phyloP scores from a whole-genome alignment of 2,888 invertebrate genomes.

The Pristionchus maxplancki region DNA sequence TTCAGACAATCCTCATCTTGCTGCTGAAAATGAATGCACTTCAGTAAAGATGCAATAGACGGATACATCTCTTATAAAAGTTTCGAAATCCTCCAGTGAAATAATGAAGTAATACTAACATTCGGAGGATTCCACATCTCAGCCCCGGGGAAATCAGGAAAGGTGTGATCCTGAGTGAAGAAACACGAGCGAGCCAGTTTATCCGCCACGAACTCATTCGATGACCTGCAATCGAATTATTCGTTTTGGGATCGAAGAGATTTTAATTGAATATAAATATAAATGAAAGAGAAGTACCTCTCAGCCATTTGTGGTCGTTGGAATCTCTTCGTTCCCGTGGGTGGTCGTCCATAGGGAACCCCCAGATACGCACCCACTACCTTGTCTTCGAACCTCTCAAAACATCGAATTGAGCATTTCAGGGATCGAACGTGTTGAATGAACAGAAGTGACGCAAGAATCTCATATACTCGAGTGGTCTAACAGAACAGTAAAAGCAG shows the following conservation, averaged over 20 bases:
- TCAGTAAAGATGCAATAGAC: too few relatives aligned
- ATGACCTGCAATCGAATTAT: slow-evolving; percentile 51
- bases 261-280: neutral
- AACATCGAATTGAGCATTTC: neutral
- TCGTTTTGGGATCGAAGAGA: neutral
- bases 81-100: too few relatives aligned
- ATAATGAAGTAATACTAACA: too few relatives aligned
- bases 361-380: slow-evolving; percentile 70
- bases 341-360: slow-evolving; percentile 75
- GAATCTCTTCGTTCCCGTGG: slow-evolving; percentile 70
- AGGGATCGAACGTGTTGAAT: too few relatives aligned
- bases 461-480: too few relatives aligned
- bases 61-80: neutral
- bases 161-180: slow-evolving; percentile 71
- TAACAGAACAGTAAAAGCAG: too few relatives aligned
- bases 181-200: slow-evolving; percentile 69
- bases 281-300: neutral
- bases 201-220: slow-evolving; percentile 70
- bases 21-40: slow-evolving; percentile 61
- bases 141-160: slow-evolving; percentile 83
- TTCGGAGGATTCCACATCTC: slow-evolving; percentile 98
- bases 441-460: too few relatives aligned
- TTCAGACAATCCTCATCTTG: slow-evolving; percentile 92
- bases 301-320: slow-evolving; percentile 70
- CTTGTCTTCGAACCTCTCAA: slow-evolving; percentile 61